Evolutionary conservation across 1,140 invertebrate genomes (phyloP).

Genomic region (Frieseomelitta varia): DNA sequence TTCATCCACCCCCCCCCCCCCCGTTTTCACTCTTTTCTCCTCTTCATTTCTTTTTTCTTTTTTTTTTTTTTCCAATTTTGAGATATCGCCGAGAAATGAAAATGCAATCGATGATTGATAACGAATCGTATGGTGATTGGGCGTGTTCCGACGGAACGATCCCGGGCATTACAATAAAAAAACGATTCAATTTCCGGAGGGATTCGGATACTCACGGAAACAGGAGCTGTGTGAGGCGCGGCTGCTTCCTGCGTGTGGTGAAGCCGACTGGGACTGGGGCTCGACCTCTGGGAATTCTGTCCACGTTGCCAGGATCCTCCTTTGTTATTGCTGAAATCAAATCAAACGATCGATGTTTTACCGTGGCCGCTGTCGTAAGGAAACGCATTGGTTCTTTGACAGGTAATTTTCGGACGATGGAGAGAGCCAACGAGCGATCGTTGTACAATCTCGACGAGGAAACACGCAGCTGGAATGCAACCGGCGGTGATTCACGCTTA

Average conservation of each 20-base stretch:
- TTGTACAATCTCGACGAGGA: not conserved
- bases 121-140: not conserved
- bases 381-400: not conserved
- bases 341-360: conserved; percentile 9
- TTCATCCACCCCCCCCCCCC: too few species aligned
- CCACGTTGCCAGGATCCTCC: conserved; percentile 72
- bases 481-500: not conserved
- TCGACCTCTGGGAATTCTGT: conserved; percentile 75
- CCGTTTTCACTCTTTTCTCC: not conserved
- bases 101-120: not conserved
- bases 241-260: conserved; percentile 70
- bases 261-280: conserved; percentile 75
- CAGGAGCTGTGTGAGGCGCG: conserved; percentile 76
- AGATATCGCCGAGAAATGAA: not conserved
- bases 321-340: conserved; percentile 69
- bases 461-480: not conserved
- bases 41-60: not conserved
- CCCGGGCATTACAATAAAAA: not conserved
- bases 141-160: not conserved
- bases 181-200: conserved; percentile 33
- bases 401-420: not conserved
- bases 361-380: too few species aligned
- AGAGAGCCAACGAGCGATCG: not conserved
- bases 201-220: conserved; percentile 74
- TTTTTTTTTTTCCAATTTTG: too few species aligned